Evolutionary conservation across 2,113 vertebrate species (phyloP).

Genomic region (Ailuropoda melanoleuca): DNA sequence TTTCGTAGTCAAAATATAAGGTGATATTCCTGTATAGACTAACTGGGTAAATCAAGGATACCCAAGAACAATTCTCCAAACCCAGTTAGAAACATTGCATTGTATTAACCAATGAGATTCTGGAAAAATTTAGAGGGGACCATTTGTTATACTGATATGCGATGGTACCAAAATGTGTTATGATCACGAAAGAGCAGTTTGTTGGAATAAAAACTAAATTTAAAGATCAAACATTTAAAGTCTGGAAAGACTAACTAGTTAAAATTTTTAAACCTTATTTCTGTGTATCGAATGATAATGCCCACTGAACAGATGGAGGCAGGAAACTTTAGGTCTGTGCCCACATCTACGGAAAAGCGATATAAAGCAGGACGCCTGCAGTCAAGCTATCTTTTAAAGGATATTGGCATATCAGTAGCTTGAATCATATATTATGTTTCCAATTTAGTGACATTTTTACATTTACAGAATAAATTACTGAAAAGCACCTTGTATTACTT

Average conservation of each 20-base stretch:
- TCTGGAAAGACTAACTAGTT: slow-evolving; percentile 67
- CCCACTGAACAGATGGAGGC: slow-evolving; percentile 69
- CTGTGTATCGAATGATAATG: slow-evolving; percentile 62
- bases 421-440: slow-evolving; percentile 54
- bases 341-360: slow-evolving; percentile 51
- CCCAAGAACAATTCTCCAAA: background rate
- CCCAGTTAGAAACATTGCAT: background rate
- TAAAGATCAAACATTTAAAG: slow-evolving; percentile 79
- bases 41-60: background rate
- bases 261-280: slow-evolving; percentile 66
- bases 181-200: slow-evolving; percentile 78
- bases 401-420: slow-evolving; percentile 60
- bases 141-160: slow-evolving; percentile 35
- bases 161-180: slow-evolving; percentile 62
- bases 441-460: slow-evolving; percentile 73
- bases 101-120: background rate
- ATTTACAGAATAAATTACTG: slow-evolving; percentile 72
- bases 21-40: background rate
- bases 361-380: slow-evolving; percentile 40
- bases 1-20: background rate
- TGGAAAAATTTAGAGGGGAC: slow-evolving; percentile 16
- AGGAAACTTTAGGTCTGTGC: slow-evolving; percentile 65
- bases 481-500: slow-evolving; percentile 63
- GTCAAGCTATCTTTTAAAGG: slow-evolving; percentile 58
- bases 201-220: slow-evolving; percentile 76